Base-by-base conservation (phyloP, 2,888 invertebrate species). In the Notodonta ziczac region DNA sequence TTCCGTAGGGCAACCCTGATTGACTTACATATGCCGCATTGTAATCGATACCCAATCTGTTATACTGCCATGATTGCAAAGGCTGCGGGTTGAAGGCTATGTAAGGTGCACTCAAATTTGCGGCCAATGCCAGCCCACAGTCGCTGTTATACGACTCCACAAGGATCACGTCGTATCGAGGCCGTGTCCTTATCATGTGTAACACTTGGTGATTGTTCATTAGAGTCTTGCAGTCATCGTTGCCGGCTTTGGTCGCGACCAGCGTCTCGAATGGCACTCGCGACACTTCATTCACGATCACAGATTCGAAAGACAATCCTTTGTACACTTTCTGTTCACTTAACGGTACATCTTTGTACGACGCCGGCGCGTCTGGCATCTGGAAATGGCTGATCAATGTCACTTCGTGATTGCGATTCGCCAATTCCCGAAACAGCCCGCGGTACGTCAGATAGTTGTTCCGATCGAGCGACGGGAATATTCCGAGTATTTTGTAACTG, bases 81-180 rank as follows among this genome's bases (percentile, higher is more conserved):
- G 93, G 89, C 65, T 94, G 94, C 0, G 95, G 94, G 58, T 94
- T 95, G 57, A 96, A 81, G 0, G 94, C 91, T 39, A 96, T 94
- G 65, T 95, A 94, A 0, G 96, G 96, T 0, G 95, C 95, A 73
- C 95, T 93, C 51, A 96, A 94, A 82, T 95, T 95, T 73, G 96
- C 94, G 7, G 95, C 95, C 66, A 97, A 89, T 39, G 95, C 96
- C 74, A 96, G 84, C 75, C 95, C 95, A 76, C 97, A 97, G 80
- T 97, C 96, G 46, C 95, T 95, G 77, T 96, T 96, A 85, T 96
- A 97, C 59, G 95, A 95, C 83, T 97, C 97, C 67, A 95, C 94
- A 35, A 97, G 77, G 48, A 97, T 94, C 9, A 97, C 87, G 82
- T 97, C 97, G 82, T 95, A 97, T 59, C 91, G 93, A 65, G 94